Percentiles rank a stretch among this genome's conserved stretches.
Conservation (phyloP, 2,113 vertebrate species). For the Xenopus borealis region DNA sequence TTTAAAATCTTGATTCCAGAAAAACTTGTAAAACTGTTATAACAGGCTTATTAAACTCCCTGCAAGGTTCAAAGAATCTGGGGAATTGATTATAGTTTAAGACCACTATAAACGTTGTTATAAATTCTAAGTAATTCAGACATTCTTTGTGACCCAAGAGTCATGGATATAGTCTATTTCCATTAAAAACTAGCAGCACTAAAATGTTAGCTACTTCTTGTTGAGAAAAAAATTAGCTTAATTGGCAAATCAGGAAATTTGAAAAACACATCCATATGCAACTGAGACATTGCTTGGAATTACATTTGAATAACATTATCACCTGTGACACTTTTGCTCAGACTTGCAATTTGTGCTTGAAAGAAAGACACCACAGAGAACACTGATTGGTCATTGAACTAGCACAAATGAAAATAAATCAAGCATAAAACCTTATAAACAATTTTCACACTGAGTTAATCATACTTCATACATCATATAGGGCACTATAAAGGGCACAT, state of each 20-base stretch:
- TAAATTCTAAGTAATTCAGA: conserved; percentile 39
- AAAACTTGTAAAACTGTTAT: no score
- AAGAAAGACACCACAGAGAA: neutral
- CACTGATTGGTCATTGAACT: neutral
- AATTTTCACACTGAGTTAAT: conserved; percentile 1
- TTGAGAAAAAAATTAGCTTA: conserved; percentile 15
- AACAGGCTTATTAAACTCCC: no score
- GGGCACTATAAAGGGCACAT: neutral
- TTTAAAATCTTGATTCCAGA: no score
- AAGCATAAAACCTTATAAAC: neutral
- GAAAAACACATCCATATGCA: conserved; percentile 11
- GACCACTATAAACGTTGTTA: conserved; percentile 15
- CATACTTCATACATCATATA: neutral
- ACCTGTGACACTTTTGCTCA: neutral
- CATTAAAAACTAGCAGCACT: conserved; percentile 25
- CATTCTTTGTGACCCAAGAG: conserved; percentile 30
- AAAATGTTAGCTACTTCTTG: conserved; percentile 4
- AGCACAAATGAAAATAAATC: neutral
- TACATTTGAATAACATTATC: conserved; percentile 11
- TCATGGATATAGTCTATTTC: conserved; percentile 24
- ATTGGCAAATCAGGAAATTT: conserved; percentile 28
- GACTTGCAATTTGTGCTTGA: conserved; percentile 1
- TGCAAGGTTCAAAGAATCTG: neutral
- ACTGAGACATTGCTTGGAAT: conserved; percentile 9
- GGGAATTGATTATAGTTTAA: conserved; percentile 13